Evolutionary conservation across 1,140 invertebrate genomes (phyloP).

Genomic region (Heliconius eleuchia): DNA sequence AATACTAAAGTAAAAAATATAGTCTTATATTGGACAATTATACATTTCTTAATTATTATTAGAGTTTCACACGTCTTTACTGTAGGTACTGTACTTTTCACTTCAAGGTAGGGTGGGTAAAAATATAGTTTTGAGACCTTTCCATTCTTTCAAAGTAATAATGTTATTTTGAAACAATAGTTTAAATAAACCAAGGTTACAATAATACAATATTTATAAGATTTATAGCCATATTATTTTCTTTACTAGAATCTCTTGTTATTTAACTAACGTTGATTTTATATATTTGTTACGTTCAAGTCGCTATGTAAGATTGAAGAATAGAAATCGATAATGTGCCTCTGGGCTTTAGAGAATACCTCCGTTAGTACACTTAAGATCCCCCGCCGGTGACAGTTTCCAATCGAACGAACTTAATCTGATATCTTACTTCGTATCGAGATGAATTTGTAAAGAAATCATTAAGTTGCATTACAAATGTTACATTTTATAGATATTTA

Average conservation of each 20-base stretch:
- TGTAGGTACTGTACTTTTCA: too few species aligned
- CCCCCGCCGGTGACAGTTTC: conserved; percentile 32
- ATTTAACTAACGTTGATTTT: conserved; percentile 1
- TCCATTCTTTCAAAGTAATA: too few species aligned
- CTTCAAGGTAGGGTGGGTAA: too few species aligned
- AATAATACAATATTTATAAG: too few species aligned
- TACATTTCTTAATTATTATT: too few species aligned
- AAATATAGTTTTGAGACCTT: too few species aligned
- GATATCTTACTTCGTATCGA: conserved; percentile 31
- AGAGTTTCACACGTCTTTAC: too few species aligned
- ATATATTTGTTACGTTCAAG: background rate
- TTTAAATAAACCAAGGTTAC: too few species aligned
- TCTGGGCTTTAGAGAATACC: conserved; percentile 37
- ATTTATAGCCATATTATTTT: too few species aligned
- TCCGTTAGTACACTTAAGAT: conserved; percentile 36
- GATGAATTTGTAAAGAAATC: background rate
- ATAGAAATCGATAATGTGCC: conserved; percentile 35
- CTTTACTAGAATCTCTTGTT: background rate
- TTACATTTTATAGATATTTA: background rate
- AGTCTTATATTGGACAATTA: too few species aligned
- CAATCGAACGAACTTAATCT: conserved; percentile 33
- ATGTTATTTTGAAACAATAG: too few species aligned
- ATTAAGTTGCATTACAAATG: conserved; percentile 6
- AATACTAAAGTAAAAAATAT: too few species aligned
- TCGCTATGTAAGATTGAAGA: background rate